Evolutionary conservation across 2,888 invertebrate genomes (phyloP).

Genomic region (Gibbula magus): DNA sequence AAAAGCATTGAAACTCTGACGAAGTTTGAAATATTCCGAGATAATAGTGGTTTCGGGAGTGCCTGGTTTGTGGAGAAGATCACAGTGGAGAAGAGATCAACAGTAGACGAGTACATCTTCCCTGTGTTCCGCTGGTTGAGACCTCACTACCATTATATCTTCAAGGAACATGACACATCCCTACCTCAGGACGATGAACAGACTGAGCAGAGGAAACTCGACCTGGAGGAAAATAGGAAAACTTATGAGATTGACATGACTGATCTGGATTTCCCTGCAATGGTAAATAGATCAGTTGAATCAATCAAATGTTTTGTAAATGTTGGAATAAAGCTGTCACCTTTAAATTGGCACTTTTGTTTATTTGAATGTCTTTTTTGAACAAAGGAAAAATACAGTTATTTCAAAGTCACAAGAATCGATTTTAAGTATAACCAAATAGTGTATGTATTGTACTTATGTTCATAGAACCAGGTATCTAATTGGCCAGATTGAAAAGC

Average conservation of each 20-base stretch:
- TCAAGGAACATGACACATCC: constrained; percentile 12
- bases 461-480: no score
- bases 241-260: not conserved
- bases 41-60: not conserved
- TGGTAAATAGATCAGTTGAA: not conserved
- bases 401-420: no score
- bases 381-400: no score
- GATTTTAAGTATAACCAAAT: no score
- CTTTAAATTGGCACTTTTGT: no score
- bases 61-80: constrained; percentile 20
- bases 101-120: constrained; percentile 3
- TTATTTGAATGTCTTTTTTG: no score
- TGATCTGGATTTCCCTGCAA: not conserved
- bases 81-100: not conserved
- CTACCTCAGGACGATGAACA: constrained; percentile 19
- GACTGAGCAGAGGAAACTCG: not conserved
- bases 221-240: not conserved
- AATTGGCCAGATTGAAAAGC: no score
- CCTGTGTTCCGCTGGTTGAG: constrained; percentile 23
- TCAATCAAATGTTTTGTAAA: no score
- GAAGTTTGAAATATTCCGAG: not conserved
- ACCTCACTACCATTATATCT: constrained; percentile 5
- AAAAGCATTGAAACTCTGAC: not conserved
- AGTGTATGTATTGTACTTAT: no score
- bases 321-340: no score